Evolutionary conservation across 2,888 invertebrate species (phyloP), one percentile per base, ranked within the genome.

Genomic region (Cerastis rubricosa): DNA sequence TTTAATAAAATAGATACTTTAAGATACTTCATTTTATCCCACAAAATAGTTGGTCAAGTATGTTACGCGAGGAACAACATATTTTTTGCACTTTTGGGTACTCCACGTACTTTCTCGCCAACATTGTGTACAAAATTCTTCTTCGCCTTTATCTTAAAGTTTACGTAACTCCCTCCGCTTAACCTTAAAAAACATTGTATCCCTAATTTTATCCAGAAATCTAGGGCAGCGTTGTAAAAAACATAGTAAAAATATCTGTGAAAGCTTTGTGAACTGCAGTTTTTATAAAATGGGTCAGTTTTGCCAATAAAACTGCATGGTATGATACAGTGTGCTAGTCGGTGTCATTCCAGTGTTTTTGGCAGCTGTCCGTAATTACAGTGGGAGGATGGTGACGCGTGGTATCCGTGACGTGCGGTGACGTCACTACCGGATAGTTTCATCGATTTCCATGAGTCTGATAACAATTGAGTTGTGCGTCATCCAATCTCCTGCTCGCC

Each of bases 391-490:
- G 71, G 76, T 80, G 74, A 81, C 85, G 78, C 70, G 68, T 70
- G 71, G 63, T 77, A 78, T 87, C 80, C 77, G 85, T 85, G 88
- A 86, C 87, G 88, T 88, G 81, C 79, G 74, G 79, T 87, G 84
- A 82, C 86, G 89, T 89, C 89, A 90, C 77, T 78, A 81, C 79
- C 79, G 80, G 84, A 83, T 89, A 81, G 84, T 87, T 84, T 73
- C 78, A 90, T 89, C 88, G 89, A 91, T 91, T 89, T 88, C 85
- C 87, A 84, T 84, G 82, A 85, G 81, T 84, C 88, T 87, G 89
- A 90, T 90, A 90, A 88, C 85, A 84, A 87, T 80, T 78, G 85
- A 83, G 83, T 82, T 70, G 82, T 88, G 87, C 86, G 88, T 87
- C 86, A 81, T 85, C 86, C 86, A 89, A 89, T 89, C 87, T 88